Percentiles rank a stretch among this genome's conserved stretches.
Conservation (phyloP, 2,797 vertebrate species). For the Vireo griseus region DNA sequence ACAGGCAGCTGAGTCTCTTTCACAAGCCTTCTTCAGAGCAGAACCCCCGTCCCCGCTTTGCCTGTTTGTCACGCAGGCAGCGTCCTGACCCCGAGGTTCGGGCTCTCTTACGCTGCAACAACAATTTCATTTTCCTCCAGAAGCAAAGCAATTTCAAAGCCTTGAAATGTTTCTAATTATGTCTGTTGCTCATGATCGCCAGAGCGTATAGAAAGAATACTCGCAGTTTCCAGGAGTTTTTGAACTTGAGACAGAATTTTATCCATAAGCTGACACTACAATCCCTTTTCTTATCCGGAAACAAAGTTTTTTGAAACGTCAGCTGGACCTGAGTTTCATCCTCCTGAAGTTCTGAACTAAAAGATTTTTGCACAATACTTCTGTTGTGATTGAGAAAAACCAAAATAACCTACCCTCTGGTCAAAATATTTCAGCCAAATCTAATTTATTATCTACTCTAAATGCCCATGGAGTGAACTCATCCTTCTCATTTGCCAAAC, state of each 20-base stretch:
- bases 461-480: slow-evolving; percentile 28
- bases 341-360: neutral
- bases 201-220: neutral
- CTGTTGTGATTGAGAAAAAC: neutral
- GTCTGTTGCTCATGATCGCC: slow-evolving; percentile 20
- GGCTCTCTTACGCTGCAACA: neutral
- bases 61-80: neutral
- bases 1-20: neutral
- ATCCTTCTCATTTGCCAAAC: slow-evolving; percentile 41
- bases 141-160: slow-evolving; percentile 42
- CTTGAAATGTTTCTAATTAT: slow-evolving; percentile 34
- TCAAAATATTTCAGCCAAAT: slow-evolving; percentile 16
- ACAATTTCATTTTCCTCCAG: slow-evolving; percentile 34
- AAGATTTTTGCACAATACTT: neutral
- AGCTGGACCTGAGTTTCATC: neutral
- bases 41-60: neutral
- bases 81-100: neutral
- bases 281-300: neutral
- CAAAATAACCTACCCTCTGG: neutral
- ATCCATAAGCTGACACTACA: neutral
- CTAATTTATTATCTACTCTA: slow-evolving; percentile 28
- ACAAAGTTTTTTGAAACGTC: neutral
- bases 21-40: neutral
- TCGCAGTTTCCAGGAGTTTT: slow-evolving; percentile 20
- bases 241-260: neutral